Percentiles rank a stretch among this genome's conserved stretches.
Evolutionary conservation across 1,140 invertebrate genomes (phyloP).

Genomic region (Heliconius eleuchia): DNA sequence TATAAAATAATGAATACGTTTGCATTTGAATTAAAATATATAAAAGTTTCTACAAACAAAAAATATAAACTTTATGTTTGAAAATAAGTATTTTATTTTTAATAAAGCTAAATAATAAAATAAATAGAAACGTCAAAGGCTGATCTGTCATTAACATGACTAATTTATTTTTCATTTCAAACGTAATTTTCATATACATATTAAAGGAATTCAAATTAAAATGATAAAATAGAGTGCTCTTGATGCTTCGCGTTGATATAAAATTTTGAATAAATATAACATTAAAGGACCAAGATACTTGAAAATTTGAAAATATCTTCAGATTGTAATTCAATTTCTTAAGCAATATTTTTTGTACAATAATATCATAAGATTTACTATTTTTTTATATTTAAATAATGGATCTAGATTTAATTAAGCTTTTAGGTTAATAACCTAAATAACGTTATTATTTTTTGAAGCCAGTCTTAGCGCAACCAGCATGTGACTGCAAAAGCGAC

Average conservation of each 20-base stretch:
- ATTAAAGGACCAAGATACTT: not conserved
- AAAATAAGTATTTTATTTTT: too few species aligned
- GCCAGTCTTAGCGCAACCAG: too few species aligned
- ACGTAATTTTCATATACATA: not conserved
- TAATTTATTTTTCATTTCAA: not conserved
- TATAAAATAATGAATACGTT: too few species aligned
- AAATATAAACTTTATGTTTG: too few species aligned
- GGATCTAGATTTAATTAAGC: not conserved
- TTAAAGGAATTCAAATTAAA: slow-evolving; percentile 4
- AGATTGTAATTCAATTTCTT: not conserved
- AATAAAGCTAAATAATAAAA: too few species aligned
- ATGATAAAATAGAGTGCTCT: slow-evolving; percentile 6
- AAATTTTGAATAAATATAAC: not conserved
- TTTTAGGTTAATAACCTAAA: too few species aligned
- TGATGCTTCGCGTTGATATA: not conserved
- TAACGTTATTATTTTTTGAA: too few species aligned
- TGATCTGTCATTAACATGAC: not conserved
- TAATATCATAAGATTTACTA: not conserved
- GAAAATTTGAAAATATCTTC: not conserved
- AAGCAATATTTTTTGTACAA: not conserved
- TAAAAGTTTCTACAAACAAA: too few species aligned
- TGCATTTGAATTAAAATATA: too few species aligned
- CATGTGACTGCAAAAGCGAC: too few species aligned
- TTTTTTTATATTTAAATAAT: too few species aligned
- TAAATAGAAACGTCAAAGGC: not conserved